Percentiles rank a stretch among this genome's conserved stretches.
Conservation (phyloP, 2,888 invertebrate species). For the Eupithecia pulchellata region DNA sequence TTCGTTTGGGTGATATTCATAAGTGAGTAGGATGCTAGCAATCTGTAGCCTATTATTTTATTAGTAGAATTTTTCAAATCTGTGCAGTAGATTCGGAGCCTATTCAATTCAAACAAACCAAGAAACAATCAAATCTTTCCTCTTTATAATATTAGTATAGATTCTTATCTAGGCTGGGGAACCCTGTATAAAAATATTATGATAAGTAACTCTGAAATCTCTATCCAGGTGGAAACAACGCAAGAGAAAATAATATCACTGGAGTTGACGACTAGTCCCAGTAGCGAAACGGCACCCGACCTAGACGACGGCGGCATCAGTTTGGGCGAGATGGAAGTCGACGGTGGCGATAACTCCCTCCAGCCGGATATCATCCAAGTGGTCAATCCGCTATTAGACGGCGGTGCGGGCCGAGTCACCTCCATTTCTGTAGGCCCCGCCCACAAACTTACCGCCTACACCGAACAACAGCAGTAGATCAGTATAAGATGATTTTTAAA, state of each 20-base stretch:
- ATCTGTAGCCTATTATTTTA: neutral
- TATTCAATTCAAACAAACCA: too few relatives aligned
- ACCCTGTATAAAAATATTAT: neutral
- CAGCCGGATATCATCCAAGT: slow-evolving; percentile 85
- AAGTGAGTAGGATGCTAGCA: neutral
- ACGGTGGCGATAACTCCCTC: slow-evolving; percentile 80
- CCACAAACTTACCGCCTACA: slow-evolving; percentile 71
- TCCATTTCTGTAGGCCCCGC: slow-evolving; percentile 80
- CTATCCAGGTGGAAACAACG: slow-evolving; percentile 92
- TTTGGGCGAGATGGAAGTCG: slow-evolving; percentile 72
- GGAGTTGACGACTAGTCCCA: slow-evolving; percentile 90
- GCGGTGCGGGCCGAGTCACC: slow-evolving; percentile 77
- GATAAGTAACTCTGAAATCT: neutral
- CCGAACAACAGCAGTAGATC: slow-evolving; percentile 62
- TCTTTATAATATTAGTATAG: too few relatives aligned
- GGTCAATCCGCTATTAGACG: slow-evolving; percentile 80
- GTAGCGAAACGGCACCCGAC: slow-evolving; percentile 85
- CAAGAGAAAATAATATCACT: slow-evolving; percentile 96
- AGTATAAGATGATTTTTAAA: too few relatives aligned
- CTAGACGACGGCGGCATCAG: slow-evolving; percentile 66
- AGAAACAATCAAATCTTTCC: too few relatives aligned
- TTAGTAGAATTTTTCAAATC: too few relatives aligned
- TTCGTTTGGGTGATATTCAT: slow-evolving; percentile 1
- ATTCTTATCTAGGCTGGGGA: too few relatives aligned
- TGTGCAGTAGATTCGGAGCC: too few relatives aligned